Evolutionary conservation across 2,797 vertebrate species (phyloP).

Genomic region (Xyrichtys novacula): DNA sequence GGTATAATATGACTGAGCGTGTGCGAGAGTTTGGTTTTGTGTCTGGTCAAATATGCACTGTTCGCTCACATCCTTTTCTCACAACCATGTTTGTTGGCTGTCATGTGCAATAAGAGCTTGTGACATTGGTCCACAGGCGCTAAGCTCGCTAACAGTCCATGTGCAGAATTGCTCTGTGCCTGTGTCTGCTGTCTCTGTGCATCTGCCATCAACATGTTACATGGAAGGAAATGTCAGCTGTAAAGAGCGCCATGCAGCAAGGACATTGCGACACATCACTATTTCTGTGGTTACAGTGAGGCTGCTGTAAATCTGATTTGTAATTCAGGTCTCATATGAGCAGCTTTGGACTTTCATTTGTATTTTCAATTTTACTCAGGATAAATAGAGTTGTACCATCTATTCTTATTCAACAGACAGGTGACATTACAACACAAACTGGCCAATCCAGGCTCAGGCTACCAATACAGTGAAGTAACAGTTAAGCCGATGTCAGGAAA

Average conservation of each 20-base stretch:
- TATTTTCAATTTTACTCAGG: no score
- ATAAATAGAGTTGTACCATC: no score
- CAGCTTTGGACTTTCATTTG: no score
- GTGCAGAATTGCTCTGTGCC: slow-evolving; percentile 17
- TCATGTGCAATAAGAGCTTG: slow-evolving; percentile 40
- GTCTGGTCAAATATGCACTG: neutral
- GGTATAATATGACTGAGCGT: neutral
- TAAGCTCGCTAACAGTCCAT: slow-evolving; percentile 55
- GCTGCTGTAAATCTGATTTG: neutral
- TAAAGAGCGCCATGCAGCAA: slow-evolving; percentile 23
- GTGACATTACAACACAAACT: neutral
- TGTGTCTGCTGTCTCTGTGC: slow-evolving; percentile 44
- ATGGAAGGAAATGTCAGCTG: slow-evolving; percentile 52
- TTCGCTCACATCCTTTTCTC: slow-evolving; percentile 26
- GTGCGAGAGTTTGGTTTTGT: neutral
- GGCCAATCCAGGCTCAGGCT: neutral
- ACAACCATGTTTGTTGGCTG: slow-evolving; percentile 36
- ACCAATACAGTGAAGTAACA: neutral
- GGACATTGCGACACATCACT: slow-evolving; percentile 26
- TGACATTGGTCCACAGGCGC: slow-evolving; percentile 47
- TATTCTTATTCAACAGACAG: neutral
- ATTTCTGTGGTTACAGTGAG: slow-evolving; percentile 16
- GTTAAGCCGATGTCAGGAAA: slow-evolving; percentile 10
- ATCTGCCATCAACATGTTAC: slow-evolving; percentile 52
- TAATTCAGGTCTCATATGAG: neutral